phyloP scores from a whole-genome alignment of 2,888 invertebrate species.

The Agrochola litura region DNA sequence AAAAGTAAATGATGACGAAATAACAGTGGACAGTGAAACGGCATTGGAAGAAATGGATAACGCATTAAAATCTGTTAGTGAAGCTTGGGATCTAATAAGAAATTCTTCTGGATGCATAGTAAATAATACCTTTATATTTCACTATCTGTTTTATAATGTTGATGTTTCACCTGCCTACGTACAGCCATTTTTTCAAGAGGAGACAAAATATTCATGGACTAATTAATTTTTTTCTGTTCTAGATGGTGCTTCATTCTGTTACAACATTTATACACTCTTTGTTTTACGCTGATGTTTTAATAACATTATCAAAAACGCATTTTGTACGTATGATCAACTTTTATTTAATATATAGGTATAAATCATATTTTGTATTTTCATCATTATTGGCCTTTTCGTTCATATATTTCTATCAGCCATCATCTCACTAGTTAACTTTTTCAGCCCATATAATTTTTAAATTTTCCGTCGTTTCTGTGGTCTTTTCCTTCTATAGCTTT shows the following conservation, averaged over 20 bases:
- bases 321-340: conserved; percentile 33
- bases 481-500: neutral
- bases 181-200: neutral
- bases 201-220: neutral
- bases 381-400: neutral
- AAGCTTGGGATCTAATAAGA: conserved; percentile 45
- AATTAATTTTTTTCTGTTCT: conserved; percentile 12
- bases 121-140: conserved; percentile 14
- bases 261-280: conserved; percentile 50
- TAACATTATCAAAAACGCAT: conserved; percentile 20
- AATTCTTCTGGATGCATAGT: conserved; percentile 30
- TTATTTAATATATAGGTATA: neutral
- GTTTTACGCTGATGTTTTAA: conserved; percentile 31
- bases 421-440: neutral
- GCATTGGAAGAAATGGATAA: conserved; percentile 31
- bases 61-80: conserved; percentile 14
- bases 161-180: neutral
- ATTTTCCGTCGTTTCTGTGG: neutral
- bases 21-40: conserved; percentile 25
- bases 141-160: neutral
- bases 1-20: conserved; percentile 16
- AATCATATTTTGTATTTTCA: no score
- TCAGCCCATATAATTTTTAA: neutral
- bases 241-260: conserved; percentile 43
- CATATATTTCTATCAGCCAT: neutral